A percentile compares a stretch with the other conserved stretches of the same genome.
Conservation (phyloP, 2,113 vertebrate species). For the Felis chaus region DNA sequence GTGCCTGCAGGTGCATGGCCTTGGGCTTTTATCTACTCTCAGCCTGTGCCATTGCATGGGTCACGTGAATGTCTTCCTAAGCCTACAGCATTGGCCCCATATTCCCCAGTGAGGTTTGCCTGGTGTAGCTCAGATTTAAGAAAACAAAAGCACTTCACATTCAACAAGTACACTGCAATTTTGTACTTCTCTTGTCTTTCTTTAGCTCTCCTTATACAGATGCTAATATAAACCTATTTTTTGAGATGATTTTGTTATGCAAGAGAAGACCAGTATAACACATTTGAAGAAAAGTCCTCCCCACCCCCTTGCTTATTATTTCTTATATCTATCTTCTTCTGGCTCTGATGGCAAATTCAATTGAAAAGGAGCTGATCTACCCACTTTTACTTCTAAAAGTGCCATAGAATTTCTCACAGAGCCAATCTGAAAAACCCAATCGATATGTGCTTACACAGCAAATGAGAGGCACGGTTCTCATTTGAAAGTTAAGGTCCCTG, state of each 20-base stretch:
- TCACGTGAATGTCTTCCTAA: background rate
- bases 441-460: conserved; percentile 3
- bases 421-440: background rate
- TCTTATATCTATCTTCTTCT: conserved; percentile 54
- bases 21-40: background rate
- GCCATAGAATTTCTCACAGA: background rate
- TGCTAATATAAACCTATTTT: conserved; percentile 50
- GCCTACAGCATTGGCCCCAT: background rate
- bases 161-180: background rate
- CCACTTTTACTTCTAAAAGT: background rate
- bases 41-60: accelerated
- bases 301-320: background rate
- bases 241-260: conserved; percentile 40
- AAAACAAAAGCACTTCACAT: background rate
- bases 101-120: background rate
- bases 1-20: background rate
- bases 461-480: background rate
- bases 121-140: background rate
- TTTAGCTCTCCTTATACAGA: background rate
- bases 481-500: background rate
- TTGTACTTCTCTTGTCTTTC: background rate
- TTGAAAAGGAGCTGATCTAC: conserved; percentile 49
- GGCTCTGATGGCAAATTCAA: conserved; percentile 53
- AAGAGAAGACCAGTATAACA: background rate
- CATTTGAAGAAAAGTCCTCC: background rate